Percentiles rank a stretch among this genome's conserved stretches.
Conservation (phyloP, 2,113 vertebrate genomes). For the Trogon surrucura region DNA sequence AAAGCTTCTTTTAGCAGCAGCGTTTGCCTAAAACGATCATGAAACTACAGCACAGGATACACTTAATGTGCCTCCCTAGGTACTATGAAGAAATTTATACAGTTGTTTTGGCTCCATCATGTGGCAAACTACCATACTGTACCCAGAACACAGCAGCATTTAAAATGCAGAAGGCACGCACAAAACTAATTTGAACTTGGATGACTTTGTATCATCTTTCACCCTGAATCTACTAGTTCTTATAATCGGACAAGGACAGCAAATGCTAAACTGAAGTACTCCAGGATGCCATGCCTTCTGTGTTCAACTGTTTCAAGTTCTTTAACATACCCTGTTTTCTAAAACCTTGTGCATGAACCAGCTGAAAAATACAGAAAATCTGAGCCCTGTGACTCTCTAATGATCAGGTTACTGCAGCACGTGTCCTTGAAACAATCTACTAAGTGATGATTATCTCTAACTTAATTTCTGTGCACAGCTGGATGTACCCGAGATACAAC, state of each 20-base stretch:
- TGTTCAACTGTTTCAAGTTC: background rate
- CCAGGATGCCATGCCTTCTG: background rate
- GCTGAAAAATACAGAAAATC: background rate
- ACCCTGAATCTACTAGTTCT: background rate
- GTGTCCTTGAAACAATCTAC: background rate
- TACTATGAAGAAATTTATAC: background rate
- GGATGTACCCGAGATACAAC: background rate
- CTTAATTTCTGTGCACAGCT: background rate
- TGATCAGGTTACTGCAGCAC: background rate
- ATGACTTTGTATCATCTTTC: background rate
- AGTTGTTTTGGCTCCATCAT: slow-evolving; percentile 18
- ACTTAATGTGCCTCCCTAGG: background rate
- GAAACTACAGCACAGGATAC: background rate
- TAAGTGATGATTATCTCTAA: background rate
- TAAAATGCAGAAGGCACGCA: background rate
- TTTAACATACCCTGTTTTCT: background rate
- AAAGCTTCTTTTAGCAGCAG: background rate
- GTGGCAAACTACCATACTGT: background rate
- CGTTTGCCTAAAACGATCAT: background rate
- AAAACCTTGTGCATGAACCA: background rate
- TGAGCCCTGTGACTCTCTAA: background rate
- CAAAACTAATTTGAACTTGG: background rate
- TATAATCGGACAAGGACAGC: background rate
- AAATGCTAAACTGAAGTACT: background rate
- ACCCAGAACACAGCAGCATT: background rate